phyloP scores from a whole-genome alignment of 1,140 invertebrate genomes.

The Drosophila novamexicana region DNA sequence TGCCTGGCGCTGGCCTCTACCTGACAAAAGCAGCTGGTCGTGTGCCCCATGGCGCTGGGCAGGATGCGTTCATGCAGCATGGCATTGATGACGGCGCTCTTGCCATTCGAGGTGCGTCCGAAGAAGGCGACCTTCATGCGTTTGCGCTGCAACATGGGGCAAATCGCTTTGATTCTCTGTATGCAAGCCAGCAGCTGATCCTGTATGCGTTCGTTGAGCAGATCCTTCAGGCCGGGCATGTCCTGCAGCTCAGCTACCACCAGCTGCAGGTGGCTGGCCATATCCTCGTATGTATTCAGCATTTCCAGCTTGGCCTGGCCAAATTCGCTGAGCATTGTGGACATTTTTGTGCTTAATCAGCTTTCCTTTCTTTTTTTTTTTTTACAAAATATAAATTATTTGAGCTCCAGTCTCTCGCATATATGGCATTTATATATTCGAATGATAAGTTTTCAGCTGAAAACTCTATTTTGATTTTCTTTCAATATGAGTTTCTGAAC shows the following conservation, averaged over 20 bases:
- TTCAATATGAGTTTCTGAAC: neutral
- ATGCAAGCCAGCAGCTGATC: constrained; percentile 88
- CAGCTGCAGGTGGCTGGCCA: constrained; percentile 19
- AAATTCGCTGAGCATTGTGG: constrained; percentile 85
- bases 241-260: constrained; percentile 18
- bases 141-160: constrained; percentile 96
- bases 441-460: neutral
- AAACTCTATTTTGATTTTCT: neutral
- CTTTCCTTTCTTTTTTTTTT: neutral
- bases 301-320: constrained; percentile 85
- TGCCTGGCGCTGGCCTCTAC: constrained; percentile 94
- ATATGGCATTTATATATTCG: neutral
- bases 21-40: constrained; percentile 99
- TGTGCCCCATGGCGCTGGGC: constrained; percentile 99
- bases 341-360: constrained; percentile 9
- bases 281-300: constrained; percentile 83
- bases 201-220: constrained; percentile 79
- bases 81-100: constrained; percentile 99
- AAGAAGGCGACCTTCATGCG: constrained; percentile 99
- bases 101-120: constrained; percentile 99
- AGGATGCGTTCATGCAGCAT: constrained; percentile 98
- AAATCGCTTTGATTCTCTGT: constrained; percentile 96
- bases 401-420: neutral
- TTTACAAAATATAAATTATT: constrained; percentile 15
- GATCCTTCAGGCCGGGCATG: constrained; percentile 58